Percentiles rank a stretch among this genome's conserved stretches.
Evolutionary conservation across 2,113 vertebrate species (phyloP).

Genomic region (Terrapene triunguis): DNA sequence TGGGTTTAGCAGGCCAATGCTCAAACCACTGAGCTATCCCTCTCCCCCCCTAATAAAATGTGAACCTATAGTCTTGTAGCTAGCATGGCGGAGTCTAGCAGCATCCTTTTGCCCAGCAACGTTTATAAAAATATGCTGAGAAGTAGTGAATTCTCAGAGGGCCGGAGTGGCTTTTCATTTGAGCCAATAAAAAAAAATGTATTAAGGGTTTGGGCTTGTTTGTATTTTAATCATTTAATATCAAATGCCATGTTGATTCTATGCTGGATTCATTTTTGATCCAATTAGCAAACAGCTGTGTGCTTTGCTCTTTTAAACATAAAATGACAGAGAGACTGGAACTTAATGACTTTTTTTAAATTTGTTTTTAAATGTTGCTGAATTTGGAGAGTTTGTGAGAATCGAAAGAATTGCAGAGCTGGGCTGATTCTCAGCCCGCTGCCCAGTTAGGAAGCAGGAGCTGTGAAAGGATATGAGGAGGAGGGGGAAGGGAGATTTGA

Average conservation of each 20-base stretch:
- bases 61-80: background rate
- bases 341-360: background rate
- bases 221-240: background rate
- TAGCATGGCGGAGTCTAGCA: background rate
- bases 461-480: background rate
- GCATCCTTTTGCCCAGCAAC: background rate
- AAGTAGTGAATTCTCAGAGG: background rate
- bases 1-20: no score
- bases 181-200: background rate
- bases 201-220: background rate
- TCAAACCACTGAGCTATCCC: no score
- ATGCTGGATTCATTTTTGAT: background rate
- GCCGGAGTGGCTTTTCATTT: background rate
- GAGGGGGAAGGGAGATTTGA: background rate
- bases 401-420: background rate
- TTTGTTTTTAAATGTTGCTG: accelerated
- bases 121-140: background rate
- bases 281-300: background rate
- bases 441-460: background rate
- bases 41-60: background rate
- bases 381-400: background rate
- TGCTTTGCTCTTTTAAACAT: background rate
- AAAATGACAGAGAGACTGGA: background rate
- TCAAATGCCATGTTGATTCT: background rate
- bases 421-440: background rate